Evolutionary conservation across 2,797 vertebrate species (phyloP), one percentile per base, ranked within the genome.

Genomic region (Pseudochaenichthys georgianus): DNA sequence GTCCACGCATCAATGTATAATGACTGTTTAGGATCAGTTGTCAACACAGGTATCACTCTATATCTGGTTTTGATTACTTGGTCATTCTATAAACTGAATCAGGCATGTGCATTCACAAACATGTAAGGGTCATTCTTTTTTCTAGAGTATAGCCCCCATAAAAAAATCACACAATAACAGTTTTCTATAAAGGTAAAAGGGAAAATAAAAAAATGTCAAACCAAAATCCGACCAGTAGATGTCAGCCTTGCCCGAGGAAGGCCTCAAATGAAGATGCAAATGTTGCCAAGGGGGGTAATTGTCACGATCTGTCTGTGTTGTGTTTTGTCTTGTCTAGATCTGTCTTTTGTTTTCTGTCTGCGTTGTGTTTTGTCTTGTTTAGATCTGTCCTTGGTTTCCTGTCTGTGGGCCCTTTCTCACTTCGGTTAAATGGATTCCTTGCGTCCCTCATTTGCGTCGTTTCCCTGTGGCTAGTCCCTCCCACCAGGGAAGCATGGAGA

Each of bases 181-280:
- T 38, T 38, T 38, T 6, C 54, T 28, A 15, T 15, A 1, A 2
- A 12, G 2, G 1, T 16, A 43, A 38, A 2, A 19, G 11, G 19
- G 34, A 38, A 51, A 54, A 62, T 19, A 45, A 63, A 53, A 3
- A 23, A 42, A 15, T 13, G 4, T 11, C 15, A 13, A 15, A 7
- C 1, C 13, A 12, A 58, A 38, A 51, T 71, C 13, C 12, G 48
- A 81, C 85, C 87, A 87, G 65, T 34, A 88, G 89, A 82, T 87
- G 89, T 86, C 86, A 89, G 79, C 28, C 62, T 82, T 81, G 42
- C 15, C 51, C 74, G 69, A 76, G 51, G 8, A 72, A 77, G 16
- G 9, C 41, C 0, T 53, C 2, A 31, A 42, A 46, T 3, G 13
- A 15, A 9, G 17, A 13, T 21, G 21, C n/a, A 50, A 55, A 34